Conservation (phyloP, 2,113 vertebrate species). For the Onychorhynchus coronatus region DNA sequence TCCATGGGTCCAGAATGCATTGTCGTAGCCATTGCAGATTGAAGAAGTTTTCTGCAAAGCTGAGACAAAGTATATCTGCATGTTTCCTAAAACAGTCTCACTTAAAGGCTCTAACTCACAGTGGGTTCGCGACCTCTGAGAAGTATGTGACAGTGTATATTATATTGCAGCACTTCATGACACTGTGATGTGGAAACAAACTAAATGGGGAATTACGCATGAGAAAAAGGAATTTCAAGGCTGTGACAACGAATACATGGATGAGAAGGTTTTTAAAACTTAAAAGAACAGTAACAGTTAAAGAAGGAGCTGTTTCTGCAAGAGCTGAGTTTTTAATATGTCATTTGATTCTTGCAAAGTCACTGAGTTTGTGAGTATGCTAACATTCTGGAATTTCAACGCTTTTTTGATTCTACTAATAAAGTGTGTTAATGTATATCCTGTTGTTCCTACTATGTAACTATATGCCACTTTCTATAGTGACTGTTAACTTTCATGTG, state of each 20-base stretch:
- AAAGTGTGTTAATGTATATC: slow-evolving; percentile 23
- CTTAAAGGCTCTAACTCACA: background rate
- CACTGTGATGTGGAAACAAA: background rate
- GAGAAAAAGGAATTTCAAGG: background rate
- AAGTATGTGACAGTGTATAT: background rate
- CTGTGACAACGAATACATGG: background rate
- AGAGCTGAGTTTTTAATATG: background rate
- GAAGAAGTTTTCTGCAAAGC: background rate
- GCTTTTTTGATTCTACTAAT: slow-evolving; percentile 34
- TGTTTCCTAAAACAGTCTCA: background rate
- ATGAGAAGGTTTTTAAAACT: background rate
- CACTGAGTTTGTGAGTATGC: background rate
- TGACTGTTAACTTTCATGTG: slow-evolving; percentile 31
- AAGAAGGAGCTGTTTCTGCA: background rate
- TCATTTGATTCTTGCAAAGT: slow-evolving; percentile 18
- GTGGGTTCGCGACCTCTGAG: background rate
- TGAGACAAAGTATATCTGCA: background rate
- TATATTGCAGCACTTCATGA: background rate
- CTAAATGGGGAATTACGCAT: background rate
- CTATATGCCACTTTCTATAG: slow-evolving; percentile 8
- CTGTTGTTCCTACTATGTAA: slow-evolving; percentile 53
- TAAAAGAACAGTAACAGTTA: background rate
- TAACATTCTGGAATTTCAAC: background rate
- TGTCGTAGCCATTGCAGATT: background rate
- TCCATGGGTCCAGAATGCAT: background rate